Base-by-base conservation (phyloP, 2,797 vertebrate genomes). In the Atherinosoma microstoma region DNA sequence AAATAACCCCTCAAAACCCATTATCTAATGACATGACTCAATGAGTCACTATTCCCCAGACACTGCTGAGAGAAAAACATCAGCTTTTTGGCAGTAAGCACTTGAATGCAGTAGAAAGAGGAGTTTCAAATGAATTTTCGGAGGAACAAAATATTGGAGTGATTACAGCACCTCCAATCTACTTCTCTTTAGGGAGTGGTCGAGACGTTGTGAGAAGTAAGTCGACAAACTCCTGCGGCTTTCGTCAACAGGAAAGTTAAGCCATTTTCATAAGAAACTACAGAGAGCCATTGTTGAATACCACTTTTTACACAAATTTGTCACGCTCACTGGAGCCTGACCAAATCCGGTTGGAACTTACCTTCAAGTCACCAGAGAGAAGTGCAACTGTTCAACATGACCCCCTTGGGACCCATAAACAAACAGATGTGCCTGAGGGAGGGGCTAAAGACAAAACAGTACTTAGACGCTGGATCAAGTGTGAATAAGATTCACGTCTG, bases 1-100 rank as follows among this genome's bases (percentile, higher is more conserved):
- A 85, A 91, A 83, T 84, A 87, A 81, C 86, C 82, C 77, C 86
- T 89, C 84, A 78, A 83, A 88, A 87, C 53, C 84, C 86, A 90
- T 89, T 89, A 90, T 91, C 87, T 88, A 91, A 89, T 91, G 89
- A 89, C 85, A 88, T 87, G 83, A 87, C 81, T 91, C 84, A 81
- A 84, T 92, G 89, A 92, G 89, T 92, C 88, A 90, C 87, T 76
- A 71, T 76, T 71, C 88, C 86, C 85, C 63, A 80, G 88, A 85
- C 70, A 71, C 71, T 53, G 70, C 80, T 65, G 64, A 76, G 73
- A 70, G 79, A 78, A 84, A 88, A 86, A 84, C 83, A 79, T 76
- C 64, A 64, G 57, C 29, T 83, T 88, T 91, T 89, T 89, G 87
- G 89, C 88, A 85, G 64, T 45, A 58, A 79, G 51, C 1, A 68